Base-by-base conservation (phyloP, 2,888 invertebrate species). In the Caenorhabditis doughertyi region DNA sequence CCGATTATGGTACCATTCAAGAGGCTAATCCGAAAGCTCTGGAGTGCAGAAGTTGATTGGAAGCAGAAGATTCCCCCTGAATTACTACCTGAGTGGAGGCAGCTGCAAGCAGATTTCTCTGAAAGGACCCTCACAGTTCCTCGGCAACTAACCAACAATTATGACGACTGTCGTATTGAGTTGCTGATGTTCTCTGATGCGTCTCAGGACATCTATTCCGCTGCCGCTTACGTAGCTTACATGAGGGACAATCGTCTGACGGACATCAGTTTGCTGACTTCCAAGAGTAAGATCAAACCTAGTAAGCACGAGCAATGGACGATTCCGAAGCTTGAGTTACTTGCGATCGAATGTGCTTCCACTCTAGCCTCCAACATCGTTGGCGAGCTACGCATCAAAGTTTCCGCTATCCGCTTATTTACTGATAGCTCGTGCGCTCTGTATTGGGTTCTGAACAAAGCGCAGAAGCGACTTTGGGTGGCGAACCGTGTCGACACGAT, bases 251-350 rank as follows among this genome's bases (percentile, higher is more conserved):
- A 27, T 25, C 89, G 89, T 60, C 8, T 65, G 1, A 21, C 49
- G 0, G 27, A 18, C 0, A 55, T 49, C 7, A 16, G 42, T 16
- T 55, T 87, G 2, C 29, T 70, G 88, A 88, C 79, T 68, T 25
- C 73, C 23, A 89, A 89, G 8, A 68, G 62, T 9, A 79, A 85
- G 68, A 71, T 18, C 13, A 23, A 8, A 18, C 44, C 44, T 5
- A 7, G 62, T 29, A 27, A 53, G 4, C 16, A 53, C 11, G 51
- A 39, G 21, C 39, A 27, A 9, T 44, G 51, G 55, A 70, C 55
- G 1, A 70, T 70, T 18, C 70, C 70, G 1, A 53, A 70, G 35
- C 39, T 70, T 1, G 70, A 70, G 18, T 13, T 64, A 18, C 11
- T 64, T 3, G 64, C 16, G 0, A 27, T 64, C 16, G 47, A 64